Base-by-base conservation (phyloP, 1,140 invertebrate genomes). In the Archivesica marissinica region DNA sequence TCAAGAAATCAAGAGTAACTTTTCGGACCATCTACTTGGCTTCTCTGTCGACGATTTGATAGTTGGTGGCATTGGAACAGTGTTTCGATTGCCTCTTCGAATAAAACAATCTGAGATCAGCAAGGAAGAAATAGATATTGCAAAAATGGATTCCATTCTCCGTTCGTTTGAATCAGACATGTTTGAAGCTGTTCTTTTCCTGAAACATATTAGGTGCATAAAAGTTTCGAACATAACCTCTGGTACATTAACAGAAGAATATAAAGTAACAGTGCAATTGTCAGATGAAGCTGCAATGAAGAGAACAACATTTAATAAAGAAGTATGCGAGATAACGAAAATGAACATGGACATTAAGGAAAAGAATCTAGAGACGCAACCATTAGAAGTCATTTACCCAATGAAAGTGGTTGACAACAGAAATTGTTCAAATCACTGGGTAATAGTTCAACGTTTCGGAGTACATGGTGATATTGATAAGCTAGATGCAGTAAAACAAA, bases 41-140 rank as follows among this genome's bases (percentile, higher is more conserved):
- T 92, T 90, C 80, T 70, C 86, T 66, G 25, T 66, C 72, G 79
- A n/a, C 64, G 25, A 72, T 15, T 50, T 39, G 54, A 79, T 72
- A 6, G 35, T 68, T 20, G 61, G 15, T 59, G n/a, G 38, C 3
- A 38, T 64, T 44, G 91, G 89, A 6, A 92, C 91, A 41, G 80
- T 90, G 20, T 92, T 91, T 66, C 79, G 91, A 41, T 89, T 92
- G 68, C 91, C 91, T 25, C 78, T 92, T 30, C 76, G 91, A 61
- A 88, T 59, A 13, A 25, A 79, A 28, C 44, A 39, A 7, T 92
- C 91, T 0, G 44, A 78, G 44, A 83, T 91, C 39, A 88, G 77
- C 52, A 56, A 89, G 0, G 61, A 85, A 50, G 54, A 33, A 33
- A 68, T 91, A 11, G 35, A 61, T 0, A 17, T 52, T 30, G 52